A percentile compares a stretch with the other conserved stretches of the same genome.
Evolutionary conservation across 2,888 invertebrate genomes (phyloP).

Genomic region (Noctua janthina): DNA sequence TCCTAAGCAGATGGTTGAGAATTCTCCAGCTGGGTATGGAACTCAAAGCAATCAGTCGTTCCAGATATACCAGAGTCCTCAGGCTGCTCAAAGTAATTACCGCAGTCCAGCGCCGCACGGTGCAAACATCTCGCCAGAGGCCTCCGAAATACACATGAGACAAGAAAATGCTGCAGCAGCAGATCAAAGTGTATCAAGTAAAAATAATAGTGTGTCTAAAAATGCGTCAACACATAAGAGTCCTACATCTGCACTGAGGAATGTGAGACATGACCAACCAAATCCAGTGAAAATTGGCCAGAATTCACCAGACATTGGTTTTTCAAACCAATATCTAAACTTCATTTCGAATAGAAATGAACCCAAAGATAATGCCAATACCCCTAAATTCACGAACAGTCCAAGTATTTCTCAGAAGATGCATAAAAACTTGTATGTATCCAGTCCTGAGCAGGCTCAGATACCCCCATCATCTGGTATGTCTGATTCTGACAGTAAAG

Average conservation of each 20-base stretch:
- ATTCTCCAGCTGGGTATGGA: slow-evolving; percentile 74
- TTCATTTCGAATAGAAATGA: slow-evolving; percentile 88
- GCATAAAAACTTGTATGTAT: slow-evolving; percentile 89
- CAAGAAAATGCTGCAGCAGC: slow-evolving; percentile 70
- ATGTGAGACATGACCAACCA: slow-evolving; percentile 87
- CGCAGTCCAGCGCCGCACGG: slow-evolving; percentile 73
- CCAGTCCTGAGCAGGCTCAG: slow-evolving; percentile 89
- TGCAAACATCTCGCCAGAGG: slow-evolving; percentile 71
- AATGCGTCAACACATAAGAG: slow-evolving; percentile 79
- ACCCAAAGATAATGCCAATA: slow-evolving; percentile 89
- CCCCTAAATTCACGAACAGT: slow-evolving; percentile 89
- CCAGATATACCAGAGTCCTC: slow-evolving; percentile 87
- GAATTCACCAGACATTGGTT: slow-evolving; percentile 86
- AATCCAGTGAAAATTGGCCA: slow-evolving; percentile 81
- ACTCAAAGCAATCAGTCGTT: slow-evolving; percentile 78
- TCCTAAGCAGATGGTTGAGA: slow-evolving; percentile 79
- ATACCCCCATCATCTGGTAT: slow-evolving; percentile 88
- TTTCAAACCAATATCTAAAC: slow-evolving; percentile 87
- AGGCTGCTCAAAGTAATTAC: slow-evolving; percentile 78
- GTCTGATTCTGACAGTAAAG: slow-evolving; percentile 88
- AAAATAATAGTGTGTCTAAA: slow-evolving; percentile 75
- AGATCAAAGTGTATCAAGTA: slow-evolving; percentile 75
- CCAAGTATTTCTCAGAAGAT: slow-evolving; percentile 89
- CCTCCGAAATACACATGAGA: slow-evolving; percentile 75
- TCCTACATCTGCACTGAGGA: slow-evolving; percentile 84